Conservation (phyloP, 2,888 invertebrate genomes). For the Odontothrips loti region DNA sequence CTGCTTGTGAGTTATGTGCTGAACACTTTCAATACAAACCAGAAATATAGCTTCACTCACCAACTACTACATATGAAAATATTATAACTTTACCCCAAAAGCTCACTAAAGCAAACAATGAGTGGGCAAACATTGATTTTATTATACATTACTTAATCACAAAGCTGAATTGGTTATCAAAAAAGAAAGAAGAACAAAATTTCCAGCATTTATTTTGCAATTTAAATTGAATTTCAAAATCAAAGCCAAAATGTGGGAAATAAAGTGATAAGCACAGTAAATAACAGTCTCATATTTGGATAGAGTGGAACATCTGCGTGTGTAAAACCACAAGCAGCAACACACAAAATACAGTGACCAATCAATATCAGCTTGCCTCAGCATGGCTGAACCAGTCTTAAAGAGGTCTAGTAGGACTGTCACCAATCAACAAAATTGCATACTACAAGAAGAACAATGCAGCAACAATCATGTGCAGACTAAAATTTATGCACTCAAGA, state of each 20-base stretch:
- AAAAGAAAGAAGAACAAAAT: background rate
- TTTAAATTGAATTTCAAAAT: background rate
- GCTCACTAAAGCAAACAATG: no score
- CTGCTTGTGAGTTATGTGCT: background rate
- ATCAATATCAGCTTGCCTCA: background rate
- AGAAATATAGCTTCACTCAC: background rate
- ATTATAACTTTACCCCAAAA: background rate
- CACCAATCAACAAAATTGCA: background rate
- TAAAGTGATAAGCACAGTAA: background rate
- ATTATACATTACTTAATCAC: background rate
- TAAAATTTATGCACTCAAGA: background rate
- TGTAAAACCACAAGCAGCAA: background rate
- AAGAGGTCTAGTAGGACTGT: background rate
- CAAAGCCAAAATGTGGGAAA: background rate
- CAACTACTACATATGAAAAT: conserved; percentile 10
- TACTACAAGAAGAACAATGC: background rate
- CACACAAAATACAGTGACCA: background rate
- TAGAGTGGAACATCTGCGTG: background rate
- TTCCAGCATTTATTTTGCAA: background rate
- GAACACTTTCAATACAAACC: background rate
- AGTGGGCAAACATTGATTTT: background rate
- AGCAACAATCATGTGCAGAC: conserved; percentile 4
- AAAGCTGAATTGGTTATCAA: background rate
- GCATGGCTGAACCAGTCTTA: conserved; percentile 16
- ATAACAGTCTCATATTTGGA: background rate